Base-by-base conservation (phyloP, 1,140 invertebrate species). In the Ips typographus region DNA sequence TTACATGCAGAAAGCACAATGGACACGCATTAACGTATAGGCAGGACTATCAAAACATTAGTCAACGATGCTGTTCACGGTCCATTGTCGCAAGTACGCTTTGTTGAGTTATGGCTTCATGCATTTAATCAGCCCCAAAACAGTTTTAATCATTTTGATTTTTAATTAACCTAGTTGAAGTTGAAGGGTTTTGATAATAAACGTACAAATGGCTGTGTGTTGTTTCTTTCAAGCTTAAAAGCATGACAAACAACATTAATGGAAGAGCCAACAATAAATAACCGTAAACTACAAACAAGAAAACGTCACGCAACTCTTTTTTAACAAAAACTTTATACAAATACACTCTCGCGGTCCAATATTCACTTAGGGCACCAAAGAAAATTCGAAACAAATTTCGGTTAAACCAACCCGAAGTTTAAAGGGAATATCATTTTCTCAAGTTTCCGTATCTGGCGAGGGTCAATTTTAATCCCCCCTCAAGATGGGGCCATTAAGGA, bases 401-500 rank as follows among this genome's bases (percentile, higher is more conserved):
- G 22, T 49, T 49, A 8, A 2, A 6, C 3, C 44, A 49, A 49
- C 44, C 44, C 22, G 44, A 49, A 8, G 44, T 49, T 49, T 22
- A 49, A 49, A 22, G 22, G 22, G 22, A 61, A 61, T 61, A 61
- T 63, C 49, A 63, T 63, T 63, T 63, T 63, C 60, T 63, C 40
- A 63, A 63, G 44, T 36, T 61, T 47, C 47, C 47, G 44, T 63
- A 49, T 49, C 44, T 49, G 44, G 22, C 44, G 44, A 63, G 44
- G 63, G 53, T 65, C 63, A 65, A 65, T 55, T 65, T 65, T 65
- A 65, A 65, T 65, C 63, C 53, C 8, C 51, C 22, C 22, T 22
- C 63, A 65, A 65, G 63, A 65, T 55, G 58, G 63, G 53, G 39
- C 63, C 53, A 65, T 65, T 65, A 65, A 65, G 52, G 52, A 55